phyloP scores from a whole-genome alignment of 2,888 invertebrate species.

The Agonum fuliginosum region DNA sequence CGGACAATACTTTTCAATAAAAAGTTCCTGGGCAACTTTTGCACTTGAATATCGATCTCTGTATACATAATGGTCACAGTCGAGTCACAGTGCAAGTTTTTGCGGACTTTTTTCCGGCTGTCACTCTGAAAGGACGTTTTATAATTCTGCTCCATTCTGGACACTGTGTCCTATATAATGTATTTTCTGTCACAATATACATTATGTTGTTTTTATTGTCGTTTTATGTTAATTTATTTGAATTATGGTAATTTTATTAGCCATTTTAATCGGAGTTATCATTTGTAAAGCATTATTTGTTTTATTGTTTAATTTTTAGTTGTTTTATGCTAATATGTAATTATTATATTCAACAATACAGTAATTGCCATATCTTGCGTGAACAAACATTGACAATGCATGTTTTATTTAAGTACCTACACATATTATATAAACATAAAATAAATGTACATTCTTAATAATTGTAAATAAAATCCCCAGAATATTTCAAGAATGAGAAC shows the following conservation, averaged over 20 bases:
- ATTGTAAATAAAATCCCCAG: too few species aligned
- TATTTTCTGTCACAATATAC: background rate
- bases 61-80: slow-evolving; percentile 29
- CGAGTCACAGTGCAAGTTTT: too few species aligned
- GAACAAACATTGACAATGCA: slow-evolving; percentile 8
- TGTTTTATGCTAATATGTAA: background rate
- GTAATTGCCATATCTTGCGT: too few species aligned
- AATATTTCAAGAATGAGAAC: too few species aligned
- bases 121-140: slow-evolving; percentile 24
- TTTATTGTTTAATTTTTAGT: slow-evolving; percentile 11
- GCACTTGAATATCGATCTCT: slow-evolving; percentile 40
- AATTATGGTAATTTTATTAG: slow-evolving; percentile 21
- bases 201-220: background rate
- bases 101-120: slow-evolving; percentile 28
- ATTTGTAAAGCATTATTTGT: background rate
- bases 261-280: background rate
- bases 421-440: too few species aligned
- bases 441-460: too few species aligned
- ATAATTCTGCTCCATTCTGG: slow-evolving; percentile 13
- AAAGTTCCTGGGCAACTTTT: slow-evolving; percentile 51
- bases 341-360: too few species aligned
- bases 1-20: slow-evolving; percentile 57
- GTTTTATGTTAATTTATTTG: slow-evolving; percentile 6
- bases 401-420: too few species aligned
- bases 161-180: background rate